Base-by-base conservation (phyloP, 2,797 vertebrate species). In the Novumbra hubbsi region DNA sequence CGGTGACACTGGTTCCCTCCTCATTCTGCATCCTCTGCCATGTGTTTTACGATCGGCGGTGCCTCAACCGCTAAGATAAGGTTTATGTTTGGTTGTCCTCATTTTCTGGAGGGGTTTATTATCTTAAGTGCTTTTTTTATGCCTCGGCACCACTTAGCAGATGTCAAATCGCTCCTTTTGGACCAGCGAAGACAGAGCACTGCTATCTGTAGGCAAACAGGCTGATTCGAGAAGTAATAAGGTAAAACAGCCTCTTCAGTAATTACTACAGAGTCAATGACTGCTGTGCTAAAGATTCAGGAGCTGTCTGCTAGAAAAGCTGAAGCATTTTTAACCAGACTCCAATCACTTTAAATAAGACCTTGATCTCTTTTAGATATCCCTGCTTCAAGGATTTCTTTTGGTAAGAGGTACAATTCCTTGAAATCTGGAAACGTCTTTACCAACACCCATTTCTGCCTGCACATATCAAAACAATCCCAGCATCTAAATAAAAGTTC, bases 331-430 rank as follows among this genome's bases (percentile, higher is more conserved):
- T 76, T 66, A 60, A 71, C 78, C 77, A 85, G 88, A 83, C 78
- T 55, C 71, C 73, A 83, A 89, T 86, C 2, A 81, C 50, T 76
- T 79, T 73, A 85, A 79, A 86, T 86, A 81, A 84, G 78, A 80
- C 78, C 78, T 77, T 77, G 72, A 83, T 21, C 5, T 79, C 80
- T 82, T 69, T 73, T 78, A 68, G 68, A 80, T 75, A 84, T 87
- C 86, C 86, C 83, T 87, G 87, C 82, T 77, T 85, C 87, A n/a
- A 4, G 80, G 77, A 84, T 85, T 84, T 87, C 85, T 84, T 83
- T 86, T 80, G 82, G 41, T 81, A 82, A 80, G 88, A 84, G 83
- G 81, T 83, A 84, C 86, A 90, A 86, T 89, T 85, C 80, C 79
- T 83, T 82, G 83, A 80, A 85, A 69, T 76, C 76, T 90, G 88